Conservation (phyloP, 2,797 vertebrate species). For the Strix occidentalis region DNA sequence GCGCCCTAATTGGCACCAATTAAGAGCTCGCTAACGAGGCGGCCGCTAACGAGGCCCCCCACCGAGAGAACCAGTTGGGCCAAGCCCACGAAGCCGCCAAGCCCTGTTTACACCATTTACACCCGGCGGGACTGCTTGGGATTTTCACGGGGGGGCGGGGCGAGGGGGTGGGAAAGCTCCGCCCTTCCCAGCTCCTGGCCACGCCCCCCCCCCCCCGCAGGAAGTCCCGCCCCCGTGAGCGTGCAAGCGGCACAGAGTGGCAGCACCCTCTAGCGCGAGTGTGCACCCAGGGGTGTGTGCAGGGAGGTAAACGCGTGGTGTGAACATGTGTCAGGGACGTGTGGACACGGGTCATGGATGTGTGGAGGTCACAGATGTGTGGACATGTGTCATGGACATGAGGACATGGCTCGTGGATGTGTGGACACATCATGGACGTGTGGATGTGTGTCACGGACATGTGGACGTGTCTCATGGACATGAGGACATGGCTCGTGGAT, state of each 20-base stretch:
- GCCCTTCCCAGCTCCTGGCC: not conserved
- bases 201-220: fast-evolving
- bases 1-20: not conserved
- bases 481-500: not conserved
- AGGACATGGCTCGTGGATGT: too few species aligned
- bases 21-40: not conserved
- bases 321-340: too few species aligned
- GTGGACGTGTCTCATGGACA: too few species aligned
- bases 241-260: not conserved
- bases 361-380: too few species aligned
- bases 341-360: too few species aligned
- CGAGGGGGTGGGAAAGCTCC: too few species aligned
- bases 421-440: too few species aligned
- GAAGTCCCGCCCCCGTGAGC: not conserved
- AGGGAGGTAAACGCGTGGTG: too few species aligned
- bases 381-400: too few species aligned
- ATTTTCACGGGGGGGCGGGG: not conserved
- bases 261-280: not conserved
- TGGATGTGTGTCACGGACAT: too few species aligned
- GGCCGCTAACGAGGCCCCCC: not conserved
- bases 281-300: not conserved
- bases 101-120: not conserved
- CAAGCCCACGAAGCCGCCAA: not conserved
- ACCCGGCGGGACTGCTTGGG: not conserved
- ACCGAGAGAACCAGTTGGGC: not conserved